These are phyloP conservation scores for Diadophis punctatus DNA, from an alignment of 2,113 vertebrate genomes.

Conservation along the genomic window DNA sequence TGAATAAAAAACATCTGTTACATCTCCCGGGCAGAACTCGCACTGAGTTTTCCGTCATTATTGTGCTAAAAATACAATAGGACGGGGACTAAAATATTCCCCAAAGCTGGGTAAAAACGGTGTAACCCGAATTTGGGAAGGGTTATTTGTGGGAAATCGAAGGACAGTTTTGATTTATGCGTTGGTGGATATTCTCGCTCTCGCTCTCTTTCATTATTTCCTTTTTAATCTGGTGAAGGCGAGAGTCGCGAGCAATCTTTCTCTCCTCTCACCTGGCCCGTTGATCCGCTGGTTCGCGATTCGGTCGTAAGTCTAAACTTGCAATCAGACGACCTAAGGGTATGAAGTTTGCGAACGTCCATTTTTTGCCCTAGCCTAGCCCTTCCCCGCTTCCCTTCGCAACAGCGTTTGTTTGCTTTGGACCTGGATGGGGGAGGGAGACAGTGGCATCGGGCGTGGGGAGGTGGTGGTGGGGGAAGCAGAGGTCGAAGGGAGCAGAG, in stretches of 20 bases:
- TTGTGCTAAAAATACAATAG: conserved; percentile 32
- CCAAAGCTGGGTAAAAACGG: background rate
- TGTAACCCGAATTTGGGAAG: background rate
- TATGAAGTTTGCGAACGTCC: background rate
- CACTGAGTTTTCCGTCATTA: conserved; percentile 30
- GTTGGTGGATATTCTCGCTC: background rate
- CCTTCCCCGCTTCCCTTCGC: background rate
- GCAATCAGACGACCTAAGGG: no score
- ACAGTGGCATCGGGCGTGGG: background rate
- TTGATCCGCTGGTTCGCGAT: background rate
- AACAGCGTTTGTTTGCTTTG: background rate
- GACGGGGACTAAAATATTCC: background rate
- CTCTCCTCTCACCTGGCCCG: no score
- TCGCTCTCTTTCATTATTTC: background rate
- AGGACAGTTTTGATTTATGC: background rate
- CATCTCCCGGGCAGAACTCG: conserved; percentile 43
- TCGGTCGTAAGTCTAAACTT: background rate
- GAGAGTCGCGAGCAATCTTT: background rate
- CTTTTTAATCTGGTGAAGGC: background rate
- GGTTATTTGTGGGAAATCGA: background rate
- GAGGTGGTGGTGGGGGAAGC: background rate
- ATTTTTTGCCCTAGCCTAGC: background rate
- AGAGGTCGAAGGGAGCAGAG: background rate
- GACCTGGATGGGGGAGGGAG: background rate
- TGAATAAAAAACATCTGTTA: conserved; percentile 60